Evolutionary conservation across 2,113 vertebrate genomes (phyloP).

Genomic region (Epinephelus fuscoguttatus): DNA sequence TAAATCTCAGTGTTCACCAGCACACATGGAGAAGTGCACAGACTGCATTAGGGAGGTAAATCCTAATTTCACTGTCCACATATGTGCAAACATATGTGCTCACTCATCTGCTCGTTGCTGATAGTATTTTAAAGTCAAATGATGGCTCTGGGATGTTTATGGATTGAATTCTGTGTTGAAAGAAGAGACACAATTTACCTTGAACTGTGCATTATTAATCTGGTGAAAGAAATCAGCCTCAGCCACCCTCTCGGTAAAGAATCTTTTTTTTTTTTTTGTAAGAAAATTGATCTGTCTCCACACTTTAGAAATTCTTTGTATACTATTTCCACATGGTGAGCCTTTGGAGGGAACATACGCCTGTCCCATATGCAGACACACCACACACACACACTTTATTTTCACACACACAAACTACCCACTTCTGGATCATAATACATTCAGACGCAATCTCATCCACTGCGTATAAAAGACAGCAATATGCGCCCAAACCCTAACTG

Average conservation of each 20-base stretch:
- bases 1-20: constrained; percentile 60
- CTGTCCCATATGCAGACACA: constrained; percentile 38
- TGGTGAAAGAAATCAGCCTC: constrained; percentile 34
- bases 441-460: constrained; percentile 71
- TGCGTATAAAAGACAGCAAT: constrained; percentile 74
- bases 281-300: constrained; percentile 37
- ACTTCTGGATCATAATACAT: constrained; percentile 73
- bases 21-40: constrained; percentile 32
- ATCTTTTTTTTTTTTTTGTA: constrained; percentile 15
- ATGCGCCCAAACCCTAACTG: constrained; percentile 66
- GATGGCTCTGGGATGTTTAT: constrained; percentile 9
- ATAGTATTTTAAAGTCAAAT: constrained; percentile 22
- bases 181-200: constrained; percentile 44
- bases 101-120: background rate
- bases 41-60: constrained; percentile 43
- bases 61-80: constrained; percentile 37
- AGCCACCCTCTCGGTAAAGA: constrained; percentile 22
- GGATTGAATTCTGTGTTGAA: constrained; percentile 33
- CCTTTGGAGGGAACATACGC: constrained; percentile 31
- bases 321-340: constrained; percentile 41
- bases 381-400: constrained; percentile 8
- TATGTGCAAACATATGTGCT: constrained; percentile 14
- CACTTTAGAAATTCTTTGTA: constrained; percentile 19
- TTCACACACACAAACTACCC: constrained; percentile 38
- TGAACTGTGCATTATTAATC: constrained; percentile 54